Evolutionary conservation across 2,888 invertebrate species (phyloP).

Genomic region (Mimumesa dahlbomi): DNA sequence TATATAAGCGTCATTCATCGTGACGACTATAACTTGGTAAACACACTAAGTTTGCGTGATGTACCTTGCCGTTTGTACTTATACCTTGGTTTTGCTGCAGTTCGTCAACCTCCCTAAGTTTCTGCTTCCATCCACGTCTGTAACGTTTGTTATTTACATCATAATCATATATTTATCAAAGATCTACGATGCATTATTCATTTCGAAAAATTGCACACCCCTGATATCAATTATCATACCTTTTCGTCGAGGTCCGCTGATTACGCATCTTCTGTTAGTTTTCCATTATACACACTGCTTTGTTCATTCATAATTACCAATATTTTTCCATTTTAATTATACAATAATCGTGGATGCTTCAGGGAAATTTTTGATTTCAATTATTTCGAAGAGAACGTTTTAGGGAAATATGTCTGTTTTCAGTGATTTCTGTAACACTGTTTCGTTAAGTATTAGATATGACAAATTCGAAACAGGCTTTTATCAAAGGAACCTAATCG

Average conservation of each 20-base stretch:
- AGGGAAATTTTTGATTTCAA: too few species aligned
- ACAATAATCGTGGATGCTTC: too few species aligned
- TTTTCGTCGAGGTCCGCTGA: background rate
- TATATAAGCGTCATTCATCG: conserved; percentile 10
- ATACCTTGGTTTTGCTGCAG: conserved; percentile 11
- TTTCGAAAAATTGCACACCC: conserved; percentile 11
- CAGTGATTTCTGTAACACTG: too few species aligned
- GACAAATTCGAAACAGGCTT: background rate
- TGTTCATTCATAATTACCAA: too few species aligned
- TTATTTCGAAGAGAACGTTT: too few species aligned
- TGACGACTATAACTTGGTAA: conserved; percentile 2
- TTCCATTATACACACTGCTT: too few species aligned
- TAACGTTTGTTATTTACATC: conserved; percentile 27
- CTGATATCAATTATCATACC: conserved; percentile 12
- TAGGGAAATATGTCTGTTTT: too few species aligned
- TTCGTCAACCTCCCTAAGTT: conserved; percentile 37
- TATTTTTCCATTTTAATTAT: too few species aligned
- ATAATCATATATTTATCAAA: conserved; percentile 13
- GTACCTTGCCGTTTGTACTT: conserved; percentile 3
- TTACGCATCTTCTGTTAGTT: background rate
- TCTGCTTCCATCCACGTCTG: conserved; percentile 6
- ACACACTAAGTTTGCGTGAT: conserved; percentile 16
- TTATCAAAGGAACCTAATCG: background rate
- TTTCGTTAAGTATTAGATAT: background rate
- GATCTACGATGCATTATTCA: conserved; percentile 43